Evolutionary conservation across 1,140 invertebrate genomes (phyloP).

Genomic region (Batillaria attramentaria): DNA sequence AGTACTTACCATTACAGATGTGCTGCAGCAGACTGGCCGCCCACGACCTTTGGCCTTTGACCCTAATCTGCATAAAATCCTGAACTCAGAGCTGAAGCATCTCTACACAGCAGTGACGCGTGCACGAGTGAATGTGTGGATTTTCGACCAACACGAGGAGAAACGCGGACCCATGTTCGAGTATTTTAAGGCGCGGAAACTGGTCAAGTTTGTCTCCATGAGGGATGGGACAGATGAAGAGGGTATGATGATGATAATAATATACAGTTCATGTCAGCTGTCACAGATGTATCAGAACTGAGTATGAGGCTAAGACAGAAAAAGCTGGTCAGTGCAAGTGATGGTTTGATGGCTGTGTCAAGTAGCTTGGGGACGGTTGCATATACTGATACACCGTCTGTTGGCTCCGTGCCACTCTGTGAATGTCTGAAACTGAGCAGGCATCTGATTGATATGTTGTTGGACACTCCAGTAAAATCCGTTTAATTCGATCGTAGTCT

Average conservation of each 20-base stretch:
- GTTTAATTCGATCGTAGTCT: too few relatives aligned
- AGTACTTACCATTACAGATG: conserved; percentile 44
- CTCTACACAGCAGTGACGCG: conserved; percentile 64
- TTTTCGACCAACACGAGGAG: conserved; percentile 63
- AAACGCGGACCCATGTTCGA: conserved; percentile 65
- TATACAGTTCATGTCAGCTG: too few relatives aligned
- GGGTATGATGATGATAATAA: not conserved
- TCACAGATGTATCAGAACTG: too few relatives aligned
- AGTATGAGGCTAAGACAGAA: too few relatives aligned
- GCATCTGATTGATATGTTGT: too few relatives aligned
- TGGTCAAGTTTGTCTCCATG: conserved; percentile 44
- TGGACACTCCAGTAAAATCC: too few relatives aligned
- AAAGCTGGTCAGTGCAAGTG: too few relatives aligned
- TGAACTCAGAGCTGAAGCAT: conserved; percentile 66
- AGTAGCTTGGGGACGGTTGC: too few relatives aligned
- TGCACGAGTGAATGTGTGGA: conserved; percentile 66
- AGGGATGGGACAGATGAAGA: conserved; percentile 34
- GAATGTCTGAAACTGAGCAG: too few relatives aligned
- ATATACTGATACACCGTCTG: too few relatives aligned
- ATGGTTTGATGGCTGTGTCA: too few relatives aligned
- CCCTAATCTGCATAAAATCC: conserved; percentile 63
- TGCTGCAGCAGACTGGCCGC: conserved; percentile 49
- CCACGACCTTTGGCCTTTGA: conserved; percentile 64
- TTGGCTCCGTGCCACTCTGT: too few relatives aligned
- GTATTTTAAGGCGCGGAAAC: conserved; percentile 58